Evolutionary conservation across 2,113 vertebrate genomes (phyloP), one percentile per base, ranked within the genome.

Genomic region (Sturnus vulgaris): DNA sequence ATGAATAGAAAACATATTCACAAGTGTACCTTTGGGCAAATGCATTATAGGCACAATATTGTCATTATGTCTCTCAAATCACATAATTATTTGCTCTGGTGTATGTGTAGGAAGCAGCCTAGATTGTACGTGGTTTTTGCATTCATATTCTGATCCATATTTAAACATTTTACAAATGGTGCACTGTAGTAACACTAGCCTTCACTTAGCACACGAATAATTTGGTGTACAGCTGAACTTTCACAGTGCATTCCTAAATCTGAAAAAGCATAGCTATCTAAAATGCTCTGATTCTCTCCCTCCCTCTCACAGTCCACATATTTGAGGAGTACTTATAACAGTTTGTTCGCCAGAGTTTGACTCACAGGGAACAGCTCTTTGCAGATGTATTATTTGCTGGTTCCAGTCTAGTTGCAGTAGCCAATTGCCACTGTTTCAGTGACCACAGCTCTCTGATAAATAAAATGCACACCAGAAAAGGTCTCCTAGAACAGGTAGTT

Each of bases 1-100:
- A 97, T 95, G 92, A 97, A 97, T 90, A 94, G 94, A 94, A 97
- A 97, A 93, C 96, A 96, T 96, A 97, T 90, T 96, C 81, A 88
- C 85, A 96, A 96, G 81, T 91, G 88, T 82, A 96, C 95, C 95
- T 97, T 95, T 97, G 96, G 96, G 96, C 96, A 96, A 96, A 95
- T 80, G 91, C 55, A 92, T 97, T 96, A 96, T 75, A 96, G 83
- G 81, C 96, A 93, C 92, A 95, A 95, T 93, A 96, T 70, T 96
- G 97, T 96, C 92, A 95, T 97, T 97, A 97, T 78, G 94, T 78
- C 84, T 97, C 82, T 97, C 83, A 94, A 84, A 97, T 95, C 86
- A 95, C 83, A 90, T 96, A 50, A 83, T 92, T 96, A 96, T 97
- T 96, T 96, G 93, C 93, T 97, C 78, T 93, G 95, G 86, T 15